These are phyloP conservation scores for Danio albolineatus DNA, from an alignment of 2,797 vertebrate species.

Conservation along the genomic window DNA sequence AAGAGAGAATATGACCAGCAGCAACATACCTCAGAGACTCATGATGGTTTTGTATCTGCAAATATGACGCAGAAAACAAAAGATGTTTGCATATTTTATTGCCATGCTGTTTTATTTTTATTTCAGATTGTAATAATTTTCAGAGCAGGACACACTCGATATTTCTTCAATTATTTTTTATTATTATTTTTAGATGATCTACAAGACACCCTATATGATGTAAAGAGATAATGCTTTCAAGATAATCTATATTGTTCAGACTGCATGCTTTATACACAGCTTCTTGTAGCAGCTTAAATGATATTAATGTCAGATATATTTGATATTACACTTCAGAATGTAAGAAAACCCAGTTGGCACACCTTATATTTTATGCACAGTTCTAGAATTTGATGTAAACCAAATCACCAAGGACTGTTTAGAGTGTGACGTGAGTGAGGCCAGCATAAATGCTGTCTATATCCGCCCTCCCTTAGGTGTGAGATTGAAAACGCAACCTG, in stretches of 20 bases:
- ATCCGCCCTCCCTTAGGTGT: conserved; percentile 93
- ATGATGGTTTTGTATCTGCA: conserved; percentile 59
- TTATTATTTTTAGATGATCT: conserved; percentile 19
- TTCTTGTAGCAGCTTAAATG: conserved; percentile 1
- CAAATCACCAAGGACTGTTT: conserved; percentile 55
- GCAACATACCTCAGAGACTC: conserved; percentile 47
- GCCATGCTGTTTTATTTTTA: conserved; percentile 17
- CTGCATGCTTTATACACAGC: conserved; percentile 23
- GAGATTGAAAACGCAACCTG: conserved; percentile 83
- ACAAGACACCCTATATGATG: conserved; percentile 3
- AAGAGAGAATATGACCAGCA: conserved; percentile 93
- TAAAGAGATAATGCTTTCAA: conserved; percentile 4
- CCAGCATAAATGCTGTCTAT: conserved; percentile 94
- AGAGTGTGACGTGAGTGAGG: conserved; percentile 79
- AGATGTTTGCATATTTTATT: conserved; percentile 51
- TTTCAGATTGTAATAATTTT: conserved; percentile 19
- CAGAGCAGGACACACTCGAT: conserved; percentile 15
- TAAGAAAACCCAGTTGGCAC: not conserved
- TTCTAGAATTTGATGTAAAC: conserved; percentile 25
- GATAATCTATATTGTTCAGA: conserved; percentile 38
- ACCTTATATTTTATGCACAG: conserved; percentile 19
- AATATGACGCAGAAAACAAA: conserved; percentile 53
- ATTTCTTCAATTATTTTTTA: conserved; percentile 3
- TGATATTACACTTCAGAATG: conserved; percentile 33
- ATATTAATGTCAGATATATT: conserved; percentile 19